Conservation (phyloP, 2,113 vertebrate species). For the Cisticola juncidis region DNA sequence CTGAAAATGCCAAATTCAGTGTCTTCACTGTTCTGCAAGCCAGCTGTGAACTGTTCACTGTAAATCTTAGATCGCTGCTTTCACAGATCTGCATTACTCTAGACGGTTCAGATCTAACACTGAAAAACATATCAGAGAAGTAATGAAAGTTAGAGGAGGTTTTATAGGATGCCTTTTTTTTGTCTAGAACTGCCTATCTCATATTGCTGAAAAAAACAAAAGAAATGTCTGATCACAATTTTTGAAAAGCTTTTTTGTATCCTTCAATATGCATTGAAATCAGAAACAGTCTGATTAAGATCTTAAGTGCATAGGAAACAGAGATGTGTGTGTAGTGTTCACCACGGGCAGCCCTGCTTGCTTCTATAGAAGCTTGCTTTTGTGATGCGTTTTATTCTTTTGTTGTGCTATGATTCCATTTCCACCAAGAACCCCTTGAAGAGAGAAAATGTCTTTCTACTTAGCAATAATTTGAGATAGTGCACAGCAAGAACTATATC, state of each 20-base stretch:
- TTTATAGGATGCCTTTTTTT: neutral
- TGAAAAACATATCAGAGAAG: neutral
- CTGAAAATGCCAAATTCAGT: neutral
- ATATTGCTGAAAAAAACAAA: neutral
- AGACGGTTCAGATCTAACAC: neutral
- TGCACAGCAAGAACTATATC: neutral
- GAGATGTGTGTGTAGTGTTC: neutral
- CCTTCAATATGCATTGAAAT: neutral
- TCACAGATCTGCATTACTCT: neutral
- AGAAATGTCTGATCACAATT: neutral
- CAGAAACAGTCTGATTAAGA: neutral
- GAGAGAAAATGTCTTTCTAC: neutral
- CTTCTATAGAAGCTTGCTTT: neutral
- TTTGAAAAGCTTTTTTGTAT: neutral
- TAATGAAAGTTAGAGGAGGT: neutral
- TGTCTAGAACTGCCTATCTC: fast-evolving
- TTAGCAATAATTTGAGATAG: neutral
- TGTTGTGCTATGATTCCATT: neutral
- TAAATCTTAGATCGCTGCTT: neutral
- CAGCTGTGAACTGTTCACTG: neutral
- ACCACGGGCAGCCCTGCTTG: neutral
- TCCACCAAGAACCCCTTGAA: neutral
- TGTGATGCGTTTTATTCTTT: neutral
- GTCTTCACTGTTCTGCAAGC: neutral
- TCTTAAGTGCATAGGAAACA: neutral